Conservation (phyloP, 2,797 vertebrate species). For the Typhlichthys eigenmanni region DNA sequence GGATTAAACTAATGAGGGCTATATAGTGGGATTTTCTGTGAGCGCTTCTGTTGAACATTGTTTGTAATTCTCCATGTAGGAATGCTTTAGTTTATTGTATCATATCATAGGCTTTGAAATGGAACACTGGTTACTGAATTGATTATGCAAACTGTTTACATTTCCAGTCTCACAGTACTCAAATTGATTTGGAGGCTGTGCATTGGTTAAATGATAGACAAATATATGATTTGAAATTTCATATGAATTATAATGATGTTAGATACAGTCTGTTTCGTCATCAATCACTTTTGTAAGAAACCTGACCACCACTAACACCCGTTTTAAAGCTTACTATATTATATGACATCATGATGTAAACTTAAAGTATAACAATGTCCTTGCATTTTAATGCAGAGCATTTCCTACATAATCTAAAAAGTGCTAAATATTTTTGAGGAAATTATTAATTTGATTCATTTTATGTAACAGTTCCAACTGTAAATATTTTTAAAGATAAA, state of each 20-base stretch:
- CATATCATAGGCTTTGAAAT: too few relatives aligned
- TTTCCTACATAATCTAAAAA: constrained; percentile 48
- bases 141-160: too few relatives aligned
- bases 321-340: too few relatives aligned
- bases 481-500: constrained; percentile 45
- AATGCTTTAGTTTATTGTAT: too few relatives aligned
- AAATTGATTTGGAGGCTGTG: background rate
- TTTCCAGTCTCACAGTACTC: too few relatives aligned
- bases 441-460: constrained; percentile 44
- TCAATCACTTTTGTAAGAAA: too few relatives aligned
- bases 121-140: too few relatives aligned
- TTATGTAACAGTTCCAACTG: constrained; percentile 33
- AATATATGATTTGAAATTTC: background rate
- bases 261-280: background rate
- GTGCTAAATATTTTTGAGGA: constrained; percentile 62
- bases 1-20: constrained; percentile 77
- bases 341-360: too few relatives aligned
- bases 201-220: background rate
- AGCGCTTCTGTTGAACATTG: constrained; percentile 43
- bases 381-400: constrained; percentile 20
- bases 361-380: too few relatives aligned
- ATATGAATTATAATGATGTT: background rate
- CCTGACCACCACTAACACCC: too few relatives aligned
- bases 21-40: constrained; percentile 58
- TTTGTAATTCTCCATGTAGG: constrained; percentile 8